phyloP scores from a whole-genome alignment of 1,140 invertebrate species.

The Apis laboriosa region DNA sequence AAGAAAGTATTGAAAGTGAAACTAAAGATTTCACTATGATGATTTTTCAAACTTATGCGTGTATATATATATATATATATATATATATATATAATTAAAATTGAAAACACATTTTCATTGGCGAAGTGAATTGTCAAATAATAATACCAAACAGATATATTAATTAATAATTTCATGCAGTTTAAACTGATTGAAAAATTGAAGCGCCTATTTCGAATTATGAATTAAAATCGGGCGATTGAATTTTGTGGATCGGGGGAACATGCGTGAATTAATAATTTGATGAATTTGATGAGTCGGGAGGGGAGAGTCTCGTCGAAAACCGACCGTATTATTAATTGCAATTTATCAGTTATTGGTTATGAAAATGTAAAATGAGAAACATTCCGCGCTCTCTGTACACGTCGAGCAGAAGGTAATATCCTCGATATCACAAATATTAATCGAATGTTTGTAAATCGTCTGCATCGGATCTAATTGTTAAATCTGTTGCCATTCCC shows the following conservation, averaged over 20 bases:
- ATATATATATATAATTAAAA: too few species aligned
- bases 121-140: too few species aligned
- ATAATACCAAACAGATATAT: too few species aligned
- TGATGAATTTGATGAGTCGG: not conserved
- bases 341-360: not conserved
- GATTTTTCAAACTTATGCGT: too few species aligned
- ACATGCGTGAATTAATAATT: not conserved
- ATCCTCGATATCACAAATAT: not conserved
- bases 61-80: too few species aligned
- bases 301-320: not conserved
- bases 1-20: too few species aligned
- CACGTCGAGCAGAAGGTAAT: not conserved
- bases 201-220: not conserved
- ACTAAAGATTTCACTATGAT: too few species aligned
- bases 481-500: too few species aligned
- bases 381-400: not conserved
- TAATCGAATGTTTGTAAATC: not conserved
- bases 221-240: not conserved
- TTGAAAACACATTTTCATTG: too few species aligned
- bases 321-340: not conserved
- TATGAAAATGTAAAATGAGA: not conserved
- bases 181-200: not conserved
- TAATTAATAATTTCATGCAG: too few species aligned
- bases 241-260: not conserved
- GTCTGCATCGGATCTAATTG: not conserved